A percentile compares a stretch with the other conserved stretches of the same genome.
These are phyloP conservation scores for Microcebus griseorufus DNA, from an alignment of 2,113 vertebrate species.

Conservation along the genomic window DNA sequence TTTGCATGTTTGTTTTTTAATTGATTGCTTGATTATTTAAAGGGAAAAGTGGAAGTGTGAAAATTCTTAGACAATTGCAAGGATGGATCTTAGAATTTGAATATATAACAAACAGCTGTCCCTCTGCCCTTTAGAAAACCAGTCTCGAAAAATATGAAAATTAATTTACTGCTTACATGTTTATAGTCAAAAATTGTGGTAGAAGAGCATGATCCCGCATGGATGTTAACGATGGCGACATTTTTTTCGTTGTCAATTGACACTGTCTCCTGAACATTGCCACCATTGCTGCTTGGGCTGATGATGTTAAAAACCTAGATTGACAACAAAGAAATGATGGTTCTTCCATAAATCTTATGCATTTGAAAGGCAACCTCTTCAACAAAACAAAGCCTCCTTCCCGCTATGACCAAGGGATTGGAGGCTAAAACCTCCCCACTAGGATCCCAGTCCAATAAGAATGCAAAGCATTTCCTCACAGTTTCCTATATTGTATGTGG, in stretches of 20 bases:
- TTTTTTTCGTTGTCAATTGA: constrained; percentile 75
- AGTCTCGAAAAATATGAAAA: neutral
- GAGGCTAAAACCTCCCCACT: neutral
- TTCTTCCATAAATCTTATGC: neutral
- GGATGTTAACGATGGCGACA: constrained; percentile 67
- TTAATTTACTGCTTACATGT: constrained; percentile 75
- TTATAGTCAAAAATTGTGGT: constrained; percentile 85
- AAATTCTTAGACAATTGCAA: neutral
- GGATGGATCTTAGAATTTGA: neutral
- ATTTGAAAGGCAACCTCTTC: neutral
- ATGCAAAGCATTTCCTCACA: neutral
- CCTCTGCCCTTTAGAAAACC: neutral
- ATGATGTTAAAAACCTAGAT: constrained; percentile 75
- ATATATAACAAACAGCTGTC: neutral
- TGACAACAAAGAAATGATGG: constrained; percentile 29
- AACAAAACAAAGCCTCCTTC: neutral
- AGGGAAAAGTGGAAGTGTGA: neutral
- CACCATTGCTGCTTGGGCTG: neutral
- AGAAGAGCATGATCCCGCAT: constrained; percentile 81
- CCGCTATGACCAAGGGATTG: neutral
- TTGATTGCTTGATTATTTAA: neutral
- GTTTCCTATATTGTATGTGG: neutral
- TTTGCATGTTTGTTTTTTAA: neutral
- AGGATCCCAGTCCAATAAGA: neutral
- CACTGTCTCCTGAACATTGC: constrained; percentile 79